These are phyloP conservation scores for Epizoanthus rinbou DNA, from an alignment of 92 coral and sea anemone species.

Conservation along the genomic window DNA sequence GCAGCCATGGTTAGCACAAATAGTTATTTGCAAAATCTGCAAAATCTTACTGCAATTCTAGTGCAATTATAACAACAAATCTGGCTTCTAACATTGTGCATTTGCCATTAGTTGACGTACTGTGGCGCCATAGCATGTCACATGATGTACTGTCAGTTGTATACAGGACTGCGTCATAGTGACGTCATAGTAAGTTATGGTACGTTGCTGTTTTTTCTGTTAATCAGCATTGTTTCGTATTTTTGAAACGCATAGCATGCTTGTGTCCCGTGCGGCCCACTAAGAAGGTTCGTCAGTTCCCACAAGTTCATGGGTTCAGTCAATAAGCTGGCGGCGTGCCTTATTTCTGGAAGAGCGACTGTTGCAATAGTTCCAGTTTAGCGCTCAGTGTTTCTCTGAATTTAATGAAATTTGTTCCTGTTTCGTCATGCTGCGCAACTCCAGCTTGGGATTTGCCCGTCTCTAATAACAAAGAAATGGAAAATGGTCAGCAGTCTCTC, in stretches of 20 bases:
- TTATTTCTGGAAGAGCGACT: slow-evolving; percentile 47
- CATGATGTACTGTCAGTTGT: neutral
- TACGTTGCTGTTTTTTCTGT: neutral
- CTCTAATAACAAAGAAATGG: too few species aligned
- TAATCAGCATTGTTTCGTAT: neutral
- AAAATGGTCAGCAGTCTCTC: too few species aligned
- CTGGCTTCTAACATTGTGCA: neutral
- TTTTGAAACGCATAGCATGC: neutral
- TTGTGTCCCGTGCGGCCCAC: neutral
- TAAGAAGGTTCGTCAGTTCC: neutral
- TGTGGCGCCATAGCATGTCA: neutral
- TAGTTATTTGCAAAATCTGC: neutral
- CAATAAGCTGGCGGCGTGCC: slow-evolving; percentile 11
- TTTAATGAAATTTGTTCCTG: slow-evolving; percentile 37
- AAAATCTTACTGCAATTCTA: neutral
- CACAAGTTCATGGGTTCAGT: slow-evolving; percentile 2
- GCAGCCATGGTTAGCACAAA: too few species aligned
- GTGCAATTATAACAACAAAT: neutral
- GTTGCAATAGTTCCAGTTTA: slow-evolving; percentile 41
- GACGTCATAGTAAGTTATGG: too few species aligned
- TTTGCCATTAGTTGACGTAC: neutral
- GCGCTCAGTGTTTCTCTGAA: slow-evolving; percentile 43
- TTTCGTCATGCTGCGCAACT: slow-evolving; percentile 32
- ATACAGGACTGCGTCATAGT: neutral
- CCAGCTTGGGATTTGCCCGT: too few species aligned